A percentile compares a stretch with the other conserved stretches of the same genome.
These are phyloP conservation scores for Gymnobelideus leadbeateri DNA, from an alignment of 2,113 vertebrate genomes.

Conservation along the genomic window DNA sequence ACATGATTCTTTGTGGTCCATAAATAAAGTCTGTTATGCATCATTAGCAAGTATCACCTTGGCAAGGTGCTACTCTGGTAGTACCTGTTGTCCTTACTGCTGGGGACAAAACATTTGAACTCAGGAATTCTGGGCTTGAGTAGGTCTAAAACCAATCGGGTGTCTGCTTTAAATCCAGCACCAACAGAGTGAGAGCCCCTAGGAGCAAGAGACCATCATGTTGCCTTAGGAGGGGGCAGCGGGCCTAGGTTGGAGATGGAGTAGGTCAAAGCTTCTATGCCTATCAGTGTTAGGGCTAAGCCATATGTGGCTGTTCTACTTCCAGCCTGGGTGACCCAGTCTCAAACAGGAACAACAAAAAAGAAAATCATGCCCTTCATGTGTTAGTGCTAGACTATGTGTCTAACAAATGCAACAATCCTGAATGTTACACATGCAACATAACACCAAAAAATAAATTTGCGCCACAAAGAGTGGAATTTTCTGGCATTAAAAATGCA, in stretches of 20 bases:
- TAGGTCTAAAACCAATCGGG: background rate
- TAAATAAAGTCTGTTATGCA: no score
- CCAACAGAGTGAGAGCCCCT: background rate
- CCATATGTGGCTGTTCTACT: background rate
- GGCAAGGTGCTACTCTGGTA: no score
- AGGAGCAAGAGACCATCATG: background rate
- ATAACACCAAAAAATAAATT: background rate
- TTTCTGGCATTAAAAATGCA: background rate
- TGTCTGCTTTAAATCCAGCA: background rate
- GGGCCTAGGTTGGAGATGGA: background rate
- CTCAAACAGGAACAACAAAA: background rate
- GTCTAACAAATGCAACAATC: background rate
- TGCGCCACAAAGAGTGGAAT: background rate
- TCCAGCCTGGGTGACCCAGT: background rate
- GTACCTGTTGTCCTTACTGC: background rate
- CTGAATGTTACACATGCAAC: background rate
- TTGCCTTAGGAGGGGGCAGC: background rate
- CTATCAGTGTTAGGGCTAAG: background rate
- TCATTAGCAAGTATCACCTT: no score
- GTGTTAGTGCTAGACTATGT: background rate
- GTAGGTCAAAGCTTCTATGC: background rate
- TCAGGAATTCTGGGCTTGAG: background rate
- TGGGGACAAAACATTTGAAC: background rate
- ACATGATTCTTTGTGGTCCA: no score
- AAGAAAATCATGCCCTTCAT: background rate